Percentiles rank a stretch among this genome's conserved stretches.
phyloP scores from a whole-genome alignment of 2,888 invertebrate genomes.

The Tipula confusa region DNA sequence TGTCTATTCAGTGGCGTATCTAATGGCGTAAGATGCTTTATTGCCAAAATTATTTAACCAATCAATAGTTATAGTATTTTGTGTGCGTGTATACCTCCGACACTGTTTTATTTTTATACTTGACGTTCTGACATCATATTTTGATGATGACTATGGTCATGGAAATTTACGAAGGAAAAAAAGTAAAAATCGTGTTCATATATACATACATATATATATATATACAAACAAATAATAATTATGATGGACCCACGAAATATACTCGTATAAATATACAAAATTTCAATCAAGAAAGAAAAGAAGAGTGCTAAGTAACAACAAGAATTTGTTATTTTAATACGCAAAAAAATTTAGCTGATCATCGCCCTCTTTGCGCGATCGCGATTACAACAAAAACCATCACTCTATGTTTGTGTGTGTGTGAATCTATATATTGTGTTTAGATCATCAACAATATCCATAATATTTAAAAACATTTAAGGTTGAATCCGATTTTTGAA shows the following conservation, averaged over 20 bases:
- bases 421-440: neutral
- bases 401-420: too few relatives aligned
- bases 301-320: slow-evolving; percentile 25
- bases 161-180: neutral
- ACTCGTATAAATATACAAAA: neutral
- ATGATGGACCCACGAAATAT: neutral
- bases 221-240: neutral
- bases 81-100: neutral
- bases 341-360: slow-evolving; percentile 6
- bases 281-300: slow-evolving; percentile 3
- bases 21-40: neutral
- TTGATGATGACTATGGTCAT: slow-evolving; percentile 20
- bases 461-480: neutral
- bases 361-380: slow-evolving; percentile 5
- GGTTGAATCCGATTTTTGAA: neutral
- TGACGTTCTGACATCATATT: neutral
- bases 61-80: neutral
- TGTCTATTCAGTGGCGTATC: neutral
- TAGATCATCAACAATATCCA: neutral
- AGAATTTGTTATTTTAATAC: neutral
- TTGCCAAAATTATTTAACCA: neutral
- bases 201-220: neutral
- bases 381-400: neutral
- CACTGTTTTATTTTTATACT: neutral
- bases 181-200: neutral